Conservation (phyloP, 2,888 invertebrate genomes). For the Auanema sp. region DNA sequence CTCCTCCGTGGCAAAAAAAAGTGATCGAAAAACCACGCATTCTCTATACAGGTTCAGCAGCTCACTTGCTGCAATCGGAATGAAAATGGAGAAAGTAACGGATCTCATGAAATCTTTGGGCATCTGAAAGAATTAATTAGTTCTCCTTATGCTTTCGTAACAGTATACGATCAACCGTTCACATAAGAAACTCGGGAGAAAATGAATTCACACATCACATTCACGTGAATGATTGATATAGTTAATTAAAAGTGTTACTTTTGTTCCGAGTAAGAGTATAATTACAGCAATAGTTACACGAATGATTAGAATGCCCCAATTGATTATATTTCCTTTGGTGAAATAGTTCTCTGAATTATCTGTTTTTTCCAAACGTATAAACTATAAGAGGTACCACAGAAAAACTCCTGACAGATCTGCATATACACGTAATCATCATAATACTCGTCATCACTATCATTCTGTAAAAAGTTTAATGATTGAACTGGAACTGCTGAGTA, state of each 20-base stretch:
- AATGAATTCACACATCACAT: not conserved
- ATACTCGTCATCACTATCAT: too few species aligned
- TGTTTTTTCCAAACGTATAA: not conserved
- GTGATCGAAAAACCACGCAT: slow-evolving; percentile 21
- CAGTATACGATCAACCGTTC: not conserved
- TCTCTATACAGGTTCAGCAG: slow-evolving; percentile 38
- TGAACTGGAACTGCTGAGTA: too few species aligned
- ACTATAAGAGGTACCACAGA: slow-evolving; percentile 5
- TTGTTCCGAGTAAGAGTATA: slow-evolving; percentile 33
- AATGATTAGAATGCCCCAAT: slow-evolving; percentile 23
- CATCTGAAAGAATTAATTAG: slow-evolving; percentile 23
- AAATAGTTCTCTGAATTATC: slow-evolving; percentile 29
- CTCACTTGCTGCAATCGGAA: slow-evolving; percentile 34
- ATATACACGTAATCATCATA: too few species aligned
- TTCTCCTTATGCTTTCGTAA: not conserved
- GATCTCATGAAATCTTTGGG: slow-evolving; percentile 41
- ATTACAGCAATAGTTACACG: slow-evolving; percentile 29
- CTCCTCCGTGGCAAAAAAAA: slow-evolving; percentile 20
- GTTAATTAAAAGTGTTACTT: slow-evolving; percentile 5
- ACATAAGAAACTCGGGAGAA: not conserved
- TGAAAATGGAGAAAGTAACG: slow-evolving; percentile 38
- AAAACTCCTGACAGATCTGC: slow-evolving; percentile 6
- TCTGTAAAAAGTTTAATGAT: too few species aligned
- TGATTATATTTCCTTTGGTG: slow-evolving; percentile 23
- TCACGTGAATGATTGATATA: slow-evolving; percentile 2